A percentile compares a stretch with the other conserved stretches of the same genome.
Conservation (phyloP, 2,113 vertebrate species). For the Atherinomorus stipes region DNA sequence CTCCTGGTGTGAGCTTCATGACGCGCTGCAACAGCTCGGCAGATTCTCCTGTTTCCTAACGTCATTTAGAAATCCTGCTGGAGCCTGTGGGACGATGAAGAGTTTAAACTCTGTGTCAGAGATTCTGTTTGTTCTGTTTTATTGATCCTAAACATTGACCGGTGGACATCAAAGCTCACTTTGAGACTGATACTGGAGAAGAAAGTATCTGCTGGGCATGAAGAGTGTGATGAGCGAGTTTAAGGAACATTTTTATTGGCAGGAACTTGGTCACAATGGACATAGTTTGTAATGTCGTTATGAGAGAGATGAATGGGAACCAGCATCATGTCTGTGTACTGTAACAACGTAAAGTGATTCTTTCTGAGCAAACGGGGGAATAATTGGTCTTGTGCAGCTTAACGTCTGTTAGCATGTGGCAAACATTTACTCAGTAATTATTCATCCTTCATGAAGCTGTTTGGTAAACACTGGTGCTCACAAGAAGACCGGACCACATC, state of each 20-base stretch:
- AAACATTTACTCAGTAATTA: constrained; percentile 68
- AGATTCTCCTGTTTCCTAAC: constrained; percentile 9
- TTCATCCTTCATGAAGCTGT: constrained; percentile 40
- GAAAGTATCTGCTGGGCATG: not conserved
- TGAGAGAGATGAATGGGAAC: not conserved
- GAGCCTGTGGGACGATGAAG: constrained; percentile 51
- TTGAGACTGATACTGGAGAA: not conserved
- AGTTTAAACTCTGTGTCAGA: constrained; percentile 42
- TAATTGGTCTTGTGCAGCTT: constrained; percentile 46
- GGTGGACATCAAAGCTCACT: constrained; percentile 22
- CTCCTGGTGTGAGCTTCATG: constrained; percentile 20
- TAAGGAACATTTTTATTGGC: not conserved
- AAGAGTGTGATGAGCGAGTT: not conserved
- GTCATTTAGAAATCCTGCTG: constrained; percentile 53
- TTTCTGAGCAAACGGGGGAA: constrained; percentile 50
- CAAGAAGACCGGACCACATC: constrained; percentile 16
- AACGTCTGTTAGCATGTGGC: constrained; percentile 50
- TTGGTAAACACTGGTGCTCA: constrained; percentile 61
- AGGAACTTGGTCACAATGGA: not conserved
- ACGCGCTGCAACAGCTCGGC: constrained; percentile 50
- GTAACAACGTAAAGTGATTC: constrained; percentile 34
- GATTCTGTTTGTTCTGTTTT: constrained; percentile 62
- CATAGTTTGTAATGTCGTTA: too few species aligned
- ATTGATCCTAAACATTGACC: constrained; percentile 34
- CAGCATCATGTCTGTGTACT: too few species aligned